Conservation (phyloP, 2,113 vertebrate genomes). For the Pardalotus punctatus region DNA sequence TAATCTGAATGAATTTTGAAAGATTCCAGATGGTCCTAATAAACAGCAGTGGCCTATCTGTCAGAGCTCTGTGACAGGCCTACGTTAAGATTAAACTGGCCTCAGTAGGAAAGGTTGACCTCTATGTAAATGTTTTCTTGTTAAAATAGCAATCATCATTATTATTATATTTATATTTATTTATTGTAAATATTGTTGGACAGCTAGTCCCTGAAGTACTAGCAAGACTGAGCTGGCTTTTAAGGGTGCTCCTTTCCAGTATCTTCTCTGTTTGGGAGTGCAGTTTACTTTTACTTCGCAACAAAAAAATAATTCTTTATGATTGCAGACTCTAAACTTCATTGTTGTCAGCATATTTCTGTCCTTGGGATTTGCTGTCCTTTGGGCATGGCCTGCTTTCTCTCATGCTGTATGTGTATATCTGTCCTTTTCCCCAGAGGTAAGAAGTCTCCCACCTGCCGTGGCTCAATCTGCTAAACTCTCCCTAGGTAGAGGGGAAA, state of each 20-base stretch:
- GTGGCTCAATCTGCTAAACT: not conserved
- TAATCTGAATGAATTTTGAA: conserved; percentile 7
- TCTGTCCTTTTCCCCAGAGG: not conserved
- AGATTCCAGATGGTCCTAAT: conserved; percentile 13
- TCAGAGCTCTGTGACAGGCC: not conserved
- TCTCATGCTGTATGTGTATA: not conserved
- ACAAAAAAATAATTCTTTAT: not conserved
- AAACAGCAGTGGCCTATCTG: not conserved
- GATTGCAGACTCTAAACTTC: not conserved
- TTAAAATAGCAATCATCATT: not conserved
- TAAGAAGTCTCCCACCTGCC: not conserved
- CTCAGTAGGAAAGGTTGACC: not conserved
- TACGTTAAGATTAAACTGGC: not conserved
- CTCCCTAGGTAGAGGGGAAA: not conserved
- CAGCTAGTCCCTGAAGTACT: not conserved
- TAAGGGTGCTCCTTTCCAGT: not conserved
- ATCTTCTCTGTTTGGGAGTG: not conserved
- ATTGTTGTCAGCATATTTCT: not conserved
- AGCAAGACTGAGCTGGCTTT: not conserved
- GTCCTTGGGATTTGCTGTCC: not conserved
- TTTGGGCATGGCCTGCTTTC: not conserved
- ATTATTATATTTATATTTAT: not conserved
- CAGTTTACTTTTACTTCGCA: not conserved
- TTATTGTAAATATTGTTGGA: not conserved
- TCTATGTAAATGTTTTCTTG: not conserved